Conservation (phyloP, 2,113 vertebrate genomes). For the Danionella cerebrum region DNA sequence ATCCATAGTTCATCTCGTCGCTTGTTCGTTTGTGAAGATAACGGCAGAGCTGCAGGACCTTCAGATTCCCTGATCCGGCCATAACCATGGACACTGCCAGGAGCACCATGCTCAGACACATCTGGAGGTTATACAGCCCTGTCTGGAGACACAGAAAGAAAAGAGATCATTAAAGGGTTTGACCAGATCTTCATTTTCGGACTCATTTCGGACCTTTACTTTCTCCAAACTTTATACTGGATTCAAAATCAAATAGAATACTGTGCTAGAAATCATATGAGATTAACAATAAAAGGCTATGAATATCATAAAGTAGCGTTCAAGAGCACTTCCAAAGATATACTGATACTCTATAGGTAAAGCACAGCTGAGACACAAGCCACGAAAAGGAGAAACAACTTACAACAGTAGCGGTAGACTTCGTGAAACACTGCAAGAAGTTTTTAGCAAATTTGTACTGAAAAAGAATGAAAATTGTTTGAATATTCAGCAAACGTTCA, state of each 20-base stretch:
- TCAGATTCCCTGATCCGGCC: constrained; percentile 89
- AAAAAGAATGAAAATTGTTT: background rate
- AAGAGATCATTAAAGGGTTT: no score
- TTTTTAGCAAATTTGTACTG: constrained; percentile 85
- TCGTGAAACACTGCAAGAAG: constrained; percentile 86
- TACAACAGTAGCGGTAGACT: constrained; percentile 81
- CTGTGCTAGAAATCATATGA: no score
- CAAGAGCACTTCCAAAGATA: no score
- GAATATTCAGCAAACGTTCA: constrained; percentile 19
- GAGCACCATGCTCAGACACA: constrained; percentile 85
- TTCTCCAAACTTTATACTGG: no score
- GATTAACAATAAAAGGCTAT: no score
- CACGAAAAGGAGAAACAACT: no score
- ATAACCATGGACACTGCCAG: constrained; percentile 92
- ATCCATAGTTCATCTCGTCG: constrained; percentile 96
- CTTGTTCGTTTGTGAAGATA: constrained; percentile 92
- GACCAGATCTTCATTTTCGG: no score
- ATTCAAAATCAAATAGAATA: no score
- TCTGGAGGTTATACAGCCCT: constrained; percentile 89
- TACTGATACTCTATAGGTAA: no score
- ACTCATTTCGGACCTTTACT: no score
- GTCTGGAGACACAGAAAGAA: constrained; percentile 72
- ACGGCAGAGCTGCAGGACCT: constrained; percentile 90
- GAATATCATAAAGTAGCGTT: no score
- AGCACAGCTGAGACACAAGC: no score